phyloP scores from a whole-genome alignment of 2,888 invertebrate species.

The Tubulanus polymorphus region DNA sequence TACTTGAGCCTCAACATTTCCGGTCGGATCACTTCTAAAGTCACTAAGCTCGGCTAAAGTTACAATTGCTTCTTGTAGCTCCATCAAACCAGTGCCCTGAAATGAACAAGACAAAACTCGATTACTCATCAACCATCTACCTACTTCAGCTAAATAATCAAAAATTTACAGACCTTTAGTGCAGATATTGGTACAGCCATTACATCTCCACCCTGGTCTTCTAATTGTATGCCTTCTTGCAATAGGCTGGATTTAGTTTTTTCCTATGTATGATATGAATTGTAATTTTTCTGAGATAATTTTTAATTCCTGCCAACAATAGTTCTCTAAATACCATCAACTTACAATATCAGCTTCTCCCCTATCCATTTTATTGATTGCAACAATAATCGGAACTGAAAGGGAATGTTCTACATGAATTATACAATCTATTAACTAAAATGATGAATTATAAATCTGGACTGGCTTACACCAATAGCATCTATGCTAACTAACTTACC shows the following conservation, averaged over 20 bases:
- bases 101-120: conserved; percentile 9
- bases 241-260: conserved; percentile 71
- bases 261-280: conserved; percentile 58
- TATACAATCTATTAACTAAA: no score
- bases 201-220: conserved; percentile 85
- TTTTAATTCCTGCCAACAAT: no score
- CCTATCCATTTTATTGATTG: conserved; percentile 97
- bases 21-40: conserved; percentile 77
- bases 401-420: no score
- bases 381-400: conserved; percentile 89
- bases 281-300: no score
- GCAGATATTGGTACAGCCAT: conserved; percentile 92
- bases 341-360: conserved; percentile 79
- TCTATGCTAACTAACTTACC: conserved; percentile 24
- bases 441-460: no score
- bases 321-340: no score
- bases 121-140: neutral
- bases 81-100: conserved; percentile 68
- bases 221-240: conserved; percentile 75
- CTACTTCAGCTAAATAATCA: neutral
- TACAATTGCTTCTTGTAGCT: conserved; percentile 77
- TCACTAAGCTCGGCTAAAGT: conserved; percentile 72
- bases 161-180: conserved; percentile 58
- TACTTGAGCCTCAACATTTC: conserved; percentile 82
- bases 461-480: no score